Percentiles rank a stretch among this genome's conserved stretches.
Evolutionary conservation across 2,888 invertebrate species (phyloP).

Genomic region (Gibbula magus): DNA sequence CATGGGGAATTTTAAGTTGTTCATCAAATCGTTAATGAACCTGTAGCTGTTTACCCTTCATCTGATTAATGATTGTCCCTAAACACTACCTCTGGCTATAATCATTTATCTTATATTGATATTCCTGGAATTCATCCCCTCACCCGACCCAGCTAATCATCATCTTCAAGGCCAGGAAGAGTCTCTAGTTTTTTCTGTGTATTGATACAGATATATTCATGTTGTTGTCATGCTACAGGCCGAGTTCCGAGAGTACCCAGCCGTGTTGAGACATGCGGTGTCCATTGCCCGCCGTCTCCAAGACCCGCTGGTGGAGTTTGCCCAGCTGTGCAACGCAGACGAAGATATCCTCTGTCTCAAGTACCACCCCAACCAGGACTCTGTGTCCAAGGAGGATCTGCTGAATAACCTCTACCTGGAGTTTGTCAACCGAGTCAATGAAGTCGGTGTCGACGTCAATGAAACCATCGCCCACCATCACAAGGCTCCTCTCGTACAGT

Average conservation of each 20-base stretch:
- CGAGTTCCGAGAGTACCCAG: constrained; percentile 95
- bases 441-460: constrained; percentile 98
- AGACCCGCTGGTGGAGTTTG: constrained; percentile 96
- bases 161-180: too few species aligned
- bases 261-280: constrained; percentile 91
- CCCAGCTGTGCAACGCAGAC: constrained; percentile 95
- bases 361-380: constrained; percentile 87
- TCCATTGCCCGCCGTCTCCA: constrained; percentile 93
- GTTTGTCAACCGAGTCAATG: constrained; percentile 94
- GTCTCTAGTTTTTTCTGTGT: too few species aligned
- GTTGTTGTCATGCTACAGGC: constrained; percentile 73
- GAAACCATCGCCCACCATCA: constrained; percentile 91
- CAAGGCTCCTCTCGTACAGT: constrained; percentile 91
- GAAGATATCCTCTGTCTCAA: constrained; percentile 96
- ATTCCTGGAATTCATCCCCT: too few species aligned
- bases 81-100: too few species aligned
- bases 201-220: too few species aligned
- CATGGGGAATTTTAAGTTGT: too few species aligned
- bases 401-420: constrained; percentile 90
- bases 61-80: too few species aligned
- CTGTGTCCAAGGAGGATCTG: constrained; percentile 86
- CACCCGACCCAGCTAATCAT: too few species aligned
- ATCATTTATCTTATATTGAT: too few species aligned
- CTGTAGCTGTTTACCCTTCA: too few species aligned
- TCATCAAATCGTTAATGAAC: too few species aligned